Base-by-base conservation (phyloP, 2,888 invertebrate species). In the Empis stercorea region DNA sequence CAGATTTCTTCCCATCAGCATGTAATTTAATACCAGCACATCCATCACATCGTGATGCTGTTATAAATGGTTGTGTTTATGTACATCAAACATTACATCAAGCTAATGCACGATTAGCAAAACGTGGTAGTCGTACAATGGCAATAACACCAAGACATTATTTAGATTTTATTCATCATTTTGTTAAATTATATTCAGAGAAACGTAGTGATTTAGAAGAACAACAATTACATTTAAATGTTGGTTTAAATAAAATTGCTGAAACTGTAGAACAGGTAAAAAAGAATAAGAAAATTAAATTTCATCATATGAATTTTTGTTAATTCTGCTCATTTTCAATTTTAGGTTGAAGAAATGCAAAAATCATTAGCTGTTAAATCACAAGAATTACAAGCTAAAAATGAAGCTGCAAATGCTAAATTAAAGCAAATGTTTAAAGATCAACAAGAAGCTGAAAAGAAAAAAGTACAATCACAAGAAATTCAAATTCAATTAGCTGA, bases 341-440 rank as follows among this genome's bases (percentile, higher is more conserved):
- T 43, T 45, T 27, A 52, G 50, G 99, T 99, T 13, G 97, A 96
- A 66, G 97, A 99, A 66, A 91, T 99, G 84, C 99, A 99, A 67
- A 96, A 95, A 71, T 95, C 95, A 49, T 77, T 99, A 49, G 96
- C 95, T 41, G 87, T 96, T 43, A 99, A 99, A 71, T 88, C 93
- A 48, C 86, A 86, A 73, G 88, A 89, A 70, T 69, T 91, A 17
- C 93, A 95, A 76, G 89, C 92, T 38, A 99, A 99, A 73, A 99
- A 99, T 65, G 93, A 94, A 65, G 94, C 96, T 3, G 99, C 99
- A 45, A 99, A 99, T 68, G 89, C 92, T n/a, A 99, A 99, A 71
- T 76, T 99, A 44, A 85, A 92, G 55, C 96, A 99, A 70, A 99
- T 99, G 99, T 89, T 97, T 43, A 94, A 94, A 73, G 94, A 97